Conservation (phyloP, 2,113 vertebrate species). For the Thunnus thynnus region DNA sequence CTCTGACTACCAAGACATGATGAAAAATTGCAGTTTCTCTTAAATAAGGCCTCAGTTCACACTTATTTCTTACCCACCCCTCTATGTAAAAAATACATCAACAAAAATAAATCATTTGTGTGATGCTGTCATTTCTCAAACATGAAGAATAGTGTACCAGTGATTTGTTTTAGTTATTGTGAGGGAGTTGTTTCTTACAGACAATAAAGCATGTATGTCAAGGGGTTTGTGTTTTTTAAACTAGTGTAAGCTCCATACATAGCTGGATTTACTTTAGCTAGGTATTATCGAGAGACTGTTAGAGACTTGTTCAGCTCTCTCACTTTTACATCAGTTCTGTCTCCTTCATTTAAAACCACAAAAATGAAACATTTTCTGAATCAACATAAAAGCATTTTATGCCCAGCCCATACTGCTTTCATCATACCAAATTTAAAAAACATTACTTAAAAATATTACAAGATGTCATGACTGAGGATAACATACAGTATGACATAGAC, state of each 20-base stretch:
- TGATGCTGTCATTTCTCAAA: slow-evolving; percentile 16
- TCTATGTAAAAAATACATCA: slow-evolving; percentile 20
- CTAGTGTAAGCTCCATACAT: neutral
- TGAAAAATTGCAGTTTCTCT: slow-evolving; percentile 38
- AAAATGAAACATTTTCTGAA: neutral
- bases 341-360: neutral
- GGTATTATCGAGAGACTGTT: neutral
- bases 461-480: neutral
- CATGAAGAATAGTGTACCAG: slow-evolving; percentile 5
- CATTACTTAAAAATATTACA: neutral
- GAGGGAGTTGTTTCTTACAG: too few relatives aligned
- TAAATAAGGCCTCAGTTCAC: slow-evolving; percentile 39
- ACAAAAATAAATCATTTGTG: slow-evolving; percentile 14
- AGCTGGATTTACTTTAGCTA: neutral
- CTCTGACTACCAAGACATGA: slow-evolving; percentile 57
- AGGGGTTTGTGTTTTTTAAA: neutral
- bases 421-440: slow-evolving; percentile 14
- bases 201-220: too few relatives aligned
- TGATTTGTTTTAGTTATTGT: neutral
- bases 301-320: neutral
- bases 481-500: neutral
- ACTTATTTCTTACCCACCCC: slow-evolving; percentile 26
- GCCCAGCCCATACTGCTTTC: neutral
- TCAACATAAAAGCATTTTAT: slow-evolving; percentile 31
- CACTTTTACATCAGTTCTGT: neutral